phyloP scores from a whole-genome alignment of 2,888 invertebrate genomes.

The Achlya flavicornis region DNA sequence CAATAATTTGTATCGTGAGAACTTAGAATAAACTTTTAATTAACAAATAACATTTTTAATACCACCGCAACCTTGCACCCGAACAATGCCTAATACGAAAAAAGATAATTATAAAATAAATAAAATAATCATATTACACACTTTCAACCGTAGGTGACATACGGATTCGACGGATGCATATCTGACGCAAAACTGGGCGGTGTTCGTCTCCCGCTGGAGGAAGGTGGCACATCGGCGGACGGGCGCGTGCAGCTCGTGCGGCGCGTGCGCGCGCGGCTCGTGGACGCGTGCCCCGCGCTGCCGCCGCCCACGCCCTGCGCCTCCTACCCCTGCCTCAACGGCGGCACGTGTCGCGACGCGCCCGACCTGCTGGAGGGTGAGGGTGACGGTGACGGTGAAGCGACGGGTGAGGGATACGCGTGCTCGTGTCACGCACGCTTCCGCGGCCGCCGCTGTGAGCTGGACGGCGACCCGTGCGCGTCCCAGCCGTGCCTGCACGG shows the following conservation, averaged over 20 bases:
- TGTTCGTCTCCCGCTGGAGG: slow-evolving; percentile 88
- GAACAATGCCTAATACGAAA: too few relatives aligned
- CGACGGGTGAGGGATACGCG: slow-evolving; percentile 86
- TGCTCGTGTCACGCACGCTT: slow-evolving; percentile 92
- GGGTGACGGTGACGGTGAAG: slow-evolving; percentile 41
- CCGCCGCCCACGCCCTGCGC: slow-evolving; percentile 66
- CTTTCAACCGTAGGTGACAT: slow-evolving; percentile 85
- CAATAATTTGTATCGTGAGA: too few relatives aligned
- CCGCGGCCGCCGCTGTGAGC: slow-evolving; percentile 90
- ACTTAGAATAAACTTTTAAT: too few relatives aligned
- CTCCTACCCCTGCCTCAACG: slow-evolving; percentile 71
- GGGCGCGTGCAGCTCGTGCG: slow-evolving; percentile 65
- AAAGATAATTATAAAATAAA: too few relatives aligned
- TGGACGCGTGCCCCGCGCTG: slow-evolving; percentile 55
- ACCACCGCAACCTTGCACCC: too few relatives aligned
- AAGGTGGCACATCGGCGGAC: slow-evolving; percentile 63
- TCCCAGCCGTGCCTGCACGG: slow-evolving; percentile 94
- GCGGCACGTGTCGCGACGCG: slow-evolving; percentile 85
- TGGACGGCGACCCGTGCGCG: slow-evolving; percentile 93
- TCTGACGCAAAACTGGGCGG: slow-evolving; percentile 92
- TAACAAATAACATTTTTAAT: too few relatives aligned
- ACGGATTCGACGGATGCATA: slow-evolving; percentile 96
- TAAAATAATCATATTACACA: too few relatives aligned
- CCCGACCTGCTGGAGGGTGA: slow-evolving; percentile 48
- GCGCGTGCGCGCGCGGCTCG: slow-evolving; percentile 62